Conservation (phyloP, 1,140 invertebrate genomes). For the Phenacoccus solenopsis region DNA sequence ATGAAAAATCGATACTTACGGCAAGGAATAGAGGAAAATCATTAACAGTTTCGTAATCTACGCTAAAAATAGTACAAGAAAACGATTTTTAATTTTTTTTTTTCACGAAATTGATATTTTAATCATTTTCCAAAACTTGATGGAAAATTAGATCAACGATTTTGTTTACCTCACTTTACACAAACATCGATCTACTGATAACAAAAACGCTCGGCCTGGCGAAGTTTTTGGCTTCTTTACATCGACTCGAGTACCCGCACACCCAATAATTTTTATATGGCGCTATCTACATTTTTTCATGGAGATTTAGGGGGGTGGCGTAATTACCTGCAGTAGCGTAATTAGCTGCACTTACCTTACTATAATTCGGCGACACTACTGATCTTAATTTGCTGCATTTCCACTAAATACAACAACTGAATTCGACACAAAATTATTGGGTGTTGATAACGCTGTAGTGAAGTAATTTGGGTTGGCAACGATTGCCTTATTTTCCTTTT, state of each 20-base stretch:
- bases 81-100: background rate
- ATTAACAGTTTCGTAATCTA: background rate
- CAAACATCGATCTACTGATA: background rate
- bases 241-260: background rate
- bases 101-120: background rate
- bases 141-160: background rate
- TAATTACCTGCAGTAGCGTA: background rate
- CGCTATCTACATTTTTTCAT: background rate
- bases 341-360: background rate
- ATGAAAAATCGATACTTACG: background rate
- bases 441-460: too few relatives aligned
- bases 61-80: background rate
- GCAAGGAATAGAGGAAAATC: background rate
- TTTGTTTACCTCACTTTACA: background rate
- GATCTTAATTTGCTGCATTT: too few relatives aligned
- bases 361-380: too few relatives aligned
- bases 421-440: too few relatives aligned
- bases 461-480: too few relatives aligned
- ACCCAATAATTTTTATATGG: background rate
- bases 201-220: background rate
- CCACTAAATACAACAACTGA: too few relatives aligned
- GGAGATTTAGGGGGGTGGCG: background rate
- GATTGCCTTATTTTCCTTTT: too few relatives aligned
- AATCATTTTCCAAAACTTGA: background rate
- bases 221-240: background rate